Base-by-base conservation (phyloP, 2,113 vertebrate genomes). In the Falco punctatus region DNA sequence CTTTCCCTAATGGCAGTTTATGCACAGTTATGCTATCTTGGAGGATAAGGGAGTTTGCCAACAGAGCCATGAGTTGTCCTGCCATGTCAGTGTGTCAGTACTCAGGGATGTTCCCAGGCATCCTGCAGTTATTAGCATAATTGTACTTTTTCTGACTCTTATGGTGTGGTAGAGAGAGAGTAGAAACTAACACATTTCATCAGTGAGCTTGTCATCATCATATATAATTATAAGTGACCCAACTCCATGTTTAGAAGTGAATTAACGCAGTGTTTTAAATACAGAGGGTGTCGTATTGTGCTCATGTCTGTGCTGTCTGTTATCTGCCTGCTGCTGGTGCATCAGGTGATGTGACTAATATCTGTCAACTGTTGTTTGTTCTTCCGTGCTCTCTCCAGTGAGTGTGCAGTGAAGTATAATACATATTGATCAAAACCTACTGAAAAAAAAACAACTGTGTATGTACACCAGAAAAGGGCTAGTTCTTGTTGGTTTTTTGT, bases 201-300 rank as follows among this genome's bases (percentile, higher is more conserved):
- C 44, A 64, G 16, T 44, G 57, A 67, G 51, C 5, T 42, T 62
- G 49, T 84, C 9, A 33, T 27, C 1, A 0, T 27, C 1, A 0
- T 81, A 28, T 33, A 10, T 44, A 30, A 67, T 44, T 72, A 54
- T 23, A 13, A 79, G 48, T 90, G 54, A 78, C 10, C 44, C 13
- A 27, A 19, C 27, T 46, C 13, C 4, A 0, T 49, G 22, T 88
- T 46, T 77, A 46, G 51, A 75, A 52, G 44, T 65, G 40, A 84
- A 74, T 70, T 54, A 59, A 55, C 32, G 13, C 15, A 24, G 13
- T 75, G 40, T n/a, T 62, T 73, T 51, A 28, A 9, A 17, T 28
- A 38, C 22, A 44, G n/a, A 52, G 24, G 17, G 15, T 52, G 33
- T 62, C 1, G 2, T 54, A 27, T 40, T 67, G 48, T 83, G 58